phyloP scores from a whole-genome alignment of 2,888 invertebrate genomes.

The Cremastinae sp. region DNA sequence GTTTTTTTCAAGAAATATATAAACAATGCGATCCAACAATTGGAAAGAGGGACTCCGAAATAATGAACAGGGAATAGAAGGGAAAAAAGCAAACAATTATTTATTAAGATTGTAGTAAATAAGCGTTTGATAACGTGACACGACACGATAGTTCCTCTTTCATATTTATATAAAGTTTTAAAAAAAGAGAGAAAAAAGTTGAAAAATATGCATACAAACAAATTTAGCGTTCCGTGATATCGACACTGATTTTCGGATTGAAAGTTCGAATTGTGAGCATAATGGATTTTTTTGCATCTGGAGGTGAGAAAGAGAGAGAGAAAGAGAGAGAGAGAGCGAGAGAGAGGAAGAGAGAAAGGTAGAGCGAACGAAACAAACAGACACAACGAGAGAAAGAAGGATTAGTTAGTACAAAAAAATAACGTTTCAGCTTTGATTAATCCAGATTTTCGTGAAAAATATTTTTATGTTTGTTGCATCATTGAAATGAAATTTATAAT shows the following conservation, averaged over 20 bases:
- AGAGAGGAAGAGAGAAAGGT: too few relatives aligned
- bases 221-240: neutral
- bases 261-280: neutral
- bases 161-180: conserved; percentile 19
- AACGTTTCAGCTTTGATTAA: too few relatives aligned
- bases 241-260: neutral
- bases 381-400: too few relatives aligned
- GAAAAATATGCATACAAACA: neutral
- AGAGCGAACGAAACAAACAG: too few relatives aligned
- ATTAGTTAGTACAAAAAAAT: too few relatives aligned
- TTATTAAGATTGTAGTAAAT: conserved; percentile 24
- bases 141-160: conserved; percentile 51
- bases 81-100: conserved; percentile 9
- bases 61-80: conserved; percentile 21
- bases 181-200: neutral
- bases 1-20: neutral
- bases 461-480: too few relatives aligned
- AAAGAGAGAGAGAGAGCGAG: conserved; percentile 6
- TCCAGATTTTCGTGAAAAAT: too few relatives aligned
- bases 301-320: neutral
- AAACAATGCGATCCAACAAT: neutral
- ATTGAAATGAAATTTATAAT: too few relatives aligned
- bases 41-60: neutral
- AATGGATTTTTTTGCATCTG: neutral
- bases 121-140: conserved; percentile 34